phyloP scores from a whole-genome alignment of 2,888 invertebrate species.

The Drosophila niveifrons region DNA sequence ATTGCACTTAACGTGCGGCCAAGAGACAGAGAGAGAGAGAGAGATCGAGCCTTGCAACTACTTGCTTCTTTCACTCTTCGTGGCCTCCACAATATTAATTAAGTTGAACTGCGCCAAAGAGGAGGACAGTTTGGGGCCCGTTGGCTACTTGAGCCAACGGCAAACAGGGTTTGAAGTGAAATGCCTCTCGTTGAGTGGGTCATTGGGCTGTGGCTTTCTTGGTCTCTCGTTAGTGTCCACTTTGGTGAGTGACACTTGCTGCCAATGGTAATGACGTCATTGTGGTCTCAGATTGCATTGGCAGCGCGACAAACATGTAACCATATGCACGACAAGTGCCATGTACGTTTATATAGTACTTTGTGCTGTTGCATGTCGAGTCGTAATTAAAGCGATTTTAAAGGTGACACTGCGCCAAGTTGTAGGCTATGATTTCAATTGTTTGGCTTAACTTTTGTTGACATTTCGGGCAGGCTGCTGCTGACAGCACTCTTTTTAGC shows the following conservation, averaged over 20 bases:
- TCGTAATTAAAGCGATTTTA: conserved; percentile 38
- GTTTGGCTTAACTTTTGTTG: conserved; percentile 7
- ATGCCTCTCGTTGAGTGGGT: conserved; percentile 49
- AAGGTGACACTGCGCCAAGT: conserved; percentile 11
- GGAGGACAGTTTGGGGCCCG: conserved; percentile 20
- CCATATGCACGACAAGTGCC: conserved; percentile 1
- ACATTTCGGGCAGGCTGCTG: conserved; percentile 4
- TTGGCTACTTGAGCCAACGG: conserved; percentile 38
- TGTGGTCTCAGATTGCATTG: conserved; percentile 53
- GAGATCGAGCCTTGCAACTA: conserved; percentile 3
- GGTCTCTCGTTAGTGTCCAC: conserved; percentile 41
- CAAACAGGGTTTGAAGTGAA: conserved; percentile 57
- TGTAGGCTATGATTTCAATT: conserved; percentile 5
- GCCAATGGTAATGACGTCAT: conserved; percentile 74
- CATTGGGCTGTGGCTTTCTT: conserved; percentile 47
- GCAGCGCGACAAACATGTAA: conserved; percentile 10
- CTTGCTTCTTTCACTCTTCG: conserved; percentile 11
- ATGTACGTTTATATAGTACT: not conserved
- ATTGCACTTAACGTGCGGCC: conserved; percentile 67
- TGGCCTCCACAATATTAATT: conserved; percentile 63
- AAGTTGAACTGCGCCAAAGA: conserved; percentile 60
- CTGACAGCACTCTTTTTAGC: conserved; percentile 27
- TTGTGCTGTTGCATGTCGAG: conserved; percentile 43
- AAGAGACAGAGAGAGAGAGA: not conserved
- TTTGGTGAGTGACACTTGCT: conserved; percentile 64